A percentile compares a stretch with the other conserved stretches of the same genome.
phyloP scores from a whole-genome alignment of 2,888 invertebrate species.

The Boloria selene region DNA sequence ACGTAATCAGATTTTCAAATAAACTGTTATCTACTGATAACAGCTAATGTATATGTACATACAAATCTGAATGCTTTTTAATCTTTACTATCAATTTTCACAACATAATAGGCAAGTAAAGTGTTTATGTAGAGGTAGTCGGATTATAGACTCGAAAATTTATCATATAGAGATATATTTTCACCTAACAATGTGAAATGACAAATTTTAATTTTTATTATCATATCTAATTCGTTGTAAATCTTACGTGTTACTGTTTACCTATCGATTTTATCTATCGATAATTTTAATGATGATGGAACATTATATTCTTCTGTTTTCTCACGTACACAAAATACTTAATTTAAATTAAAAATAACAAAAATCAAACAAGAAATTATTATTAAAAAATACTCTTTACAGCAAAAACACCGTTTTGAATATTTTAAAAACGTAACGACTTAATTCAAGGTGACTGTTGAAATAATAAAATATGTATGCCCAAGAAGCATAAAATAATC shows the following conservation, averaged over 20 bases:
- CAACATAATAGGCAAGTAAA: not conserved
- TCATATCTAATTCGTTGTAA: conserved; percentile 9
- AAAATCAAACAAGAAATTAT: not conserved
- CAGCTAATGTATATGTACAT: conserved; percentile 26
- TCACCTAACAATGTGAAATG: not conserved
- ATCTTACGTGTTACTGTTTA: conserved; percentile 12
- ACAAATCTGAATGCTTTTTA: conserved; percentile 24
- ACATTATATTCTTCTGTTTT: conserved; percentile 22
- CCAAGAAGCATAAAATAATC: not conserved
- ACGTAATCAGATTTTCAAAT: conserved; percentile 34
- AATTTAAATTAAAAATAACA: conserved; percentile 3
- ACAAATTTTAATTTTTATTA: not conserved
- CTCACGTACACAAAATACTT: conserved; percentile 18
- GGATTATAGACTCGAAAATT: not conserved
- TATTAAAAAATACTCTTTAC: not conserved
- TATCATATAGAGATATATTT: not conserved
- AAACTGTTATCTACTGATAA: conserved; percentile 33
- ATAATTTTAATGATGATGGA: conserved; percentile 24
- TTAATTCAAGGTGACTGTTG: conserved; percentile 38
- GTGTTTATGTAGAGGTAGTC: not conserved
- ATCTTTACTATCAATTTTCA: conserved; percentile 16
- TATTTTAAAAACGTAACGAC: conserved; percentile 25
- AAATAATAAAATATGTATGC: conserved; percentile 26
- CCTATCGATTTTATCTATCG: conserved; percentile 18
- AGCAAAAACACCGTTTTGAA: conserved; percentile 16